phyloP scores from a whole-genome alignment of 2,888 invertebrate genomes.

The Conchocele bisecta region DNA sequence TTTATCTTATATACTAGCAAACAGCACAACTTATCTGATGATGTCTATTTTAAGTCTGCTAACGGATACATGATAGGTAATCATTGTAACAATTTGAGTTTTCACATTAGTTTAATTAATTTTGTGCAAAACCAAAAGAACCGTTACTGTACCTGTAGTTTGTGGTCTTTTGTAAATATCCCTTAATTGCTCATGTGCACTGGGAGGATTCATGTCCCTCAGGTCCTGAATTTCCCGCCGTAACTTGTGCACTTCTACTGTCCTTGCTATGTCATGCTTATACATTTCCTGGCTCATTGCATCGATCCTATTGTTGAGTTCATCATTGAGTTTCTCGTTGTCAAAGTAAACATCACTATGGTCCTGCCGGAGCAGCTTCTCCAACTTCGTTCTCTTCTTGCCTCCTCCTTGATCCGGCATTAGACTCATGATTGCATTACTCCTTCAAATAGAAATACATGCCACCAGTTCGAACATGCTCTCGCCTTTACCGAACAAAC shows the following conservation, averaged over 20 bases:
- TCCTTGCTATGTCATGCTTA: constrained; percentile 46
- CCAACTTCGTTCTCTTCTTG: constrained; percentile 61
- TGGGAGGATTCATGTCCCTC: constrained; percentile 33
- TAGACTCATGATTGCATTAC: too few species aligned
- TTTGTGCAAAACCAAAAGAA: too few species aligned
- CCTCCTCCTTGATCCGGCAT: too few species aligned
- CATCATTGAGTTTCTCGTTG: constrained; percentile 65
- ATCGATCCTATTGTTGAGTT: constrained; percentile 50
- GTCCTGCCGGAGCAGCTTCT: constrained; percentile 60
- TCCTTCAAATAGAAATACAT: too few species aligned
- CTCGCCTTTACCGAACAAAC: too few species aligned
- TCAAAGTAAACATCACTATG: constrained; percentile 70
- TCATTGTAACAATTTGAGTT: too few species aligned
- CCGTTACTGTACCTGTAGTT: constrained; percentile 41
- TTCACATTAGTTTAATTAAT: too few species aligned
- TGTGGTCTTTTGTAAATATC: constrained; percentile 33
- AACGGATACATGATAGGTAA: too few species aligned
- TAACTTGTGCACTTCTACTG: constrained; percentile 58
- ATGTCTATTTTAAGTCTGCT: too few species aligned
- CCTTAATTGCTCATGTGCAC: constrained; percentile 26
- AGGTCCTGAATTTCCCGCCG: constrained; percentile 48
- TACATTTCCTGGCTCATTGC: constrained; percentile 57
- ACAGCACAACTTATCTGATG: too few species aligned
- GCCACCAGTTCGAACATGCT: too few species aligned
- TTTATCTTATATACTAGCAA: too few species aligned